Evolutionary conservation across 2,113 vertebrate genomes (phyloP), one percentile per base, ranked within the genome.

Genomic region (Ictalurus punctatus): DNA sequence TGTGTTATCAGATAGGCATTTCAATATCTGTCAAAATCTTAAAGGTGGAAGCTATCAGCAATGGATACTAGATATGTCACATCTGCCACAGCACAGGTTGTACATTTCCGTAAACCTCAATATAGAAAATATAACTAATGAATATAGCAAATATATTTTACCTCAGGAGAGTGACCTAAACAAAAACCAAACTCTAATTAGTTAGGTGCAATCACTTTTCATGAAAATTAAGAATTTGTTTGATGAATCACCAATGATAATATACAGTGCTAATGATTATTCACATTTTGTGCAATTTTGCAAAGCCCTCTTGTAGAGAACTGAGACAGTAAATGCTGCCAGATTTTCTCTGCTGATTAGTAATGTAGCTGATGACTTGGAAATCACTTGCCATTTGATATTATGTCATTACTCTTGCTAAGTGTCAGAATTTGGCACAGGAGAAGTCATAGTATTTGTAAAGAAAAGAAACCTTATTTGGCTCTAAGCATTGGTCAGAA

Each of bases 1-100:
- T 88, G 92, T 84, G 69, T 61, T 85, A 89, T 89, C 85, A 89
- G 85, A 92, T 40, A 83, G 89, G 80, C 30, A 87, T 82, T 69
- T 94, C 91, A 91, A 91, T 92, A 92, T 92, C 65, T 90, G 92
- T 94, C 92, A 83, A 82, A 88, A 84, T 91, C 90, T 85, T 56
- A 87, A 76, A 82, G 71, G 85, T 93, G 89, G 90, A 90, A 91
- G 54, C 91, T 91, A 90, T 88, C 79, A 74, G 37, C 71, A 78
- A 19, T 13, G 2, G 21, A 79, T 12, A 58, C 0, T 40, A 58
- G 69, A 58, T 37, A 27, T 58, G 21, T 52, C 25, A 10, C n/a
- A 63, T 67, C 40, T 52, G 40, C 27, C 58, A 54, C 8, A 80
- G 34, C 4, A 10, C 27, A 63, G 58, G 73, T 27, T 78, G 44